Percentiles rank a stretch among this genome's conserved stretches.
Conservation (phyloP, 2,797 vertebrate species). For the Cephalopachus bancanus region DNA sequence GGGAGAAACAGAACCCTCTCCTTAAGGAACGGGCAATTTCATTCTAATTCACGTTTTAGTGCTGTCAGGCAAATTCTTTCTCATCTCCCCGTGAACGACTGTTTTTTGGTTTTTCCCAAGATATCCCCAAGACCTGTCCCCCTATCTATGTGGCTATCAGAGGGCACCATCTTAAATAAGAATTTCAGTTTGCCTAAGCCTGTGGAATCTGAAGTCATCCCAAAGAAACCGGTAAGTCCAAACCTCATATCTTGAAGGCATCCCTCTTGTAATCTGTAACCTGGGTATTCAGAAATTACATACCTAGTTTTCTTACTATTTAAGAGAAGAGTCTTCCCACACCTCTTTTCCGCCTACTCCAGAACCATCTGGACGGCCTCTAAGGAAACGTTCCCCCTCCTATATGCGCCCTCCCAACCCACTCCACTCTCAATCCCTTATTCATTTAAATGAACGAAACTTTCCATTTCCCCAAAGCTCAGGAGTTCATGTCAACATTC, state of each 20-base stretch:
- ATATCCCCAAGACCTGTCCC: background rate
- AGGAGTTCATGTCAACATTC: conserved; percentile 66
- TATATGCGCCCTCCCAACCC: conserved; percentile 50
- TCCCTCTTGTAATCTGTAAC: conserved; percentile 79
- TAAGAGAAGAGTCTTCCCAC: conserved; percentile 4
- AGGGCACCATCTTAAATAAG: conserved; percentile 36
- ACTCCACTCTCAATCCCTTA: conserved; percentile 69
- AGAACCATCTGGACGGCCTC: background rate
- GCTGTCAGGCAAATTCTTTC: background rate
- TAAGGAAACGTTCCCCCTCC: background rate
- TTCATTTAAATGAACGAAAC: conserved; percentile 68
- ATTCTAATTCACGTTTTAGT: background rate
- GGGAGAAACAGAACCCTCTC: background rate
- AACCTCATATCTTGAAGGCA: conserved; percentile 84
- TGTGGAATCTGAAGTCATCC: conserved; percentile 83
- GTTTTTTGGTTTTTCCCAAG: background rate
- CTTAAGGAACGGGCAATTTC: background rate
- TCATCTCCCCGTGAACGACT: background rate
- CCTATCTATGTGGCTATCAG: background rate
- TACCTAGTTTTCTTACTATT: background rate
- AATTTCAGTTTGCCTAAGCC: conserved; percentile 85
- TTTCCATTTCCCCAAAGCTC: conserved; percentile 61
- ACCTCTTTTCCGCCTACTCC: background rate
- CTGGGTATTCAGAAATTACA: conserved; percentile 68
- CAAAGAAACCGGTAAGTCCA: conserved; percentile 82